Evolutionary conservation across 2,888 invertebrate species (phyloP).

Genomic region (Periphyllus acericola): DNA sequence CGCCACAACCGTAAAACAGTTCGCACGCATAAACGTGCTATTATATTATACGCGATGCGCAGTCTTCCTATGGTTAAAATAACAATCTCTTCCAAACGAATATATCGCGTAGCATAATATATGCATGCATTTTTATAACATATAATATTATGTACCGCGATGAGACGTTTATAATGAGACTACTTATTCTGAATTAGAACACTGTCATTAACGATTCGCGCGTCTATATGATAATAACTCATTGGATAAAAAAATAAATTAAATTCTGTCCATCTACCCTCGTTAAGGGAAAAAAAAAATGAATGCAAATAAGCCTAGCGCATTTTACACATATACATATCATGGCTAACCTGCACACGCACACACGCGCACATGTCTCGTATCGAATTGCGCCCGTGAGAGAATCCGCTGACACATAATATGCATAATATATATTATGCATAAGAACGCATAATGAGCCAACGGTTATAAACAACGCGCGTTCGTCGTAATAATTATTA

Average conservation of each 20-base stretch:
- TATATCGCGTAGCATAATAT: no score
- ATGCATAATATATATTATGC: neutral
- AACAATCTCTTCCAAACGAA: no score
- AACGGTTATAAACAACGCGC: slow-evolving; percentile 32
- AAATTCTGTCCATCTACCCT: neutral
- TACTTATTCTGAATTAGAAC: neutral
- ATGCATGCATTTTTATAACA: neutral
- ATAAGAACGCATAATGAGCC: slow-evolving; percentile 1
- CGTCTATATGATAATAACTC: neutral
- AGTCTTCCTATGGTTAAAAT: neutral
- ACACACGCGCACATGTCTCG: neutral
- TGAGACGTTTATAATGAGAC: neutral
- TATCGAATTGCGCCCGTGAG: slow-evolving; percentile 48
- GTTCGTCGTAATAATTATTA: slow-evolving; percentile 17
- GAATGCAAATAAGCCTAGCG: neutral
- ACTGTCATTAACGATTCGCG: no score
- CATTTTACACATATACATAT: neutral
- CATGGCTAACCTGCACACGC: neutral
- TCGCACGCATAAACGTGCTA: neutral
- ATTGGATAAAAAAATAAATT: slow-evolving; percentile 10
- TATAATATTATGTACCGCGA: neutral
- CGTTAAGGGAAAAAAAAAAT: neutral
- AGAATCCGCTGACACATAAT: slow-evolving; percentile 1
- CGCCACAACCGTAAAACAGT: no score
- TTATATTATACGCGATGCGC: no score